phyloP scores from a whole-genome alignment of 2,888 invertebrate genomes.

The Cephus runcator region DNA sequence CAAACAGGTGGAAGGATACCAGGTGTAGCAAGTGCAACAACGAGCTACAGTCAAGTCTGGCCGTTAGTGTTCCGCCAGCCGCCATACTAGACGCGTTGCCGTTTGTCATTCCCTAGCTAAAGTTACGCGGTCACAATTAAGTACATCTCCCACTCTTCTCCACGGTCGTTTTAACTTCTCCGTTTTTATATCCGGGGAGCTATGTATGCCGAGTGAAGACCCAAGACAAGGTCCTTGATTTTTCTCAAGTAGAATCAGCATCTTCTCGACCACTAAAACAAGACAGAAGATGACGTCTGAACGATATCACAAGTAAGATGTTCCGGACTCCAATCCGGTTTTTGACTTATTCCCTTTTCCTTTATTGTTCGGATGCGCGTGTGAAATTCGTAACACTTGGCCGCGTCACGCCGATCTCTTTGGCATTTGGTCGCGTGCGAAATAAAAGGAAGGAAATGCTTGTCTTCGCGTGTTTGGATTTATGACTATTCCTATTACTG shows the following conservation, averaged over 20 bases:
- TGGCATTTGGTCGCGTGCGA: too few relatives aligned
- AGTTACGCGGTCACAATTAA: slow-evolving; percentile 12
- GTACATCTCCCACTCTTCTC: slow-evolving; percentile 15
- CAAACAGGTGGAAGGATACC: slow-evolving; percentile 14
- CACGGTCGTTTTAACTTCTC: background rate
- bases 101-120: too few relatives aligned
- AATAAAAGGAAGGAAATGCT: too few relatives aligned
- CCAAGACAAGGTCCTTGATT: too few relatives aligned
- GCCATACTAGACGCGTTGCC: slow-evolving; percentile 28
- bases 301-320: slow-evolving; percentile 61
- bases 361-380: slow-evolving; percentile 25
- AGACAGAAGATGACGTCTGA: slow-evolving; percentile 52
- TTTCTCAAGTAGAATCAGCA: background rate
- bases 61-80: slow-evolving; percentile 32
- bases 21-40: slow-evolving; percentile 17
- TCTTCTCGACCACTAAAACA: background rate
- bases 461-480: too few relatives aligned
- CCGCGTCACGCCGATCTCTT: background rate
- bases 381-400: slow-evolving; percentile 24
- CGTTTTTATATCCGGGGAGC: too few relatives aligned
- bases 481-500: too few relatives aligned
- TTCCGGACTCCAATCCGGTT: slow-evolving; percentile 13
- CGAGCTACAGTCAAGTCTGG: slow-evolving; percentile 1
- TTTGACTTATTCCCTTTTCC: slow-evolving; percentile 25
- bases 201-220: too few relatives aligned